A percentile compares a stretch with the other conserved stretches of the same genome.
These are phyloP conservation scores for Diplazon laetatorius DNA, from an alignment of 2,888 invertebrate species.

Conservation along the genomic window DNA sequence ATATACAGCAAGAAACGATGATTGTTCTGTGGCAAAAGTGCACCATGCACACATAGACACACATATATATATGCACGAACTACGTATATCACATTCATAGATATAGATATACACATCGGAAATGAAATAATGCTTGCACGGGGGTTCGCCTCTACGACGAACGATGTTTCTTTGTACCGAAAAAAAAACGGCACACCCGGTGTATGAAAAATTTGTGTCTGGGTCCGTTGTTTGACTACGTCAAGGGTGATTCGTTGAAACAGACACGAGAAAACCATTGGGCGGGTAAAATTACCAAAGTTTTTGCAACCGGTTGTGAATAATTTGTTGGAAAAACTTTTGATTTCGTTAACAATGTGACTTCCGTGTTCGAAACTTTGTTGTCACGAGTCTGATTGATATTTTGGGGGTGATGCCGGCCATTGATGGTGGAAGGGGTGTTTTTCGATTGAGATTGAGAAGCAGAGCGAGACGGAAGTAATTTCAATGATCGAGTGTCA, in stretches of 20 bases:
- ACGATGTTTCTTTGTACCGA: neutral
- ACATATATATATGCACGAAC: conserved; percentile 2
- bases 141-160: too few relatives aligned
- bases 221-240: neutral
- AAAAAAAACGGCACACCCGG: conserved; percentile 7
- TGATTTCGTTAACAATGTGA: too few relatives aligned
- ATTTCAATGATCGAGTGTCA: neutral
- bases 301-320: neutral
- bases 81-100: too few relatives aligned
- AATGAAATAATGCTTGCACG: too few relatives aligned
- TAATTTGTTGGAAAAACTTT: neutral
- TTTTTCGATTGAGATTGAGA: neutral
- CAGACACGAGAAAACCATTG: neutral
- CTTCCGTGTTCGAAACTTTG: too few relatives aligned
- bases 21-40: conserved; percentile 39
- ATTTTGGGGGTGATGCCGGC: too few relatives aligned
- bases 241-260: neutral
- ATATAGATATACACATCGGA: too few relatives aligned
- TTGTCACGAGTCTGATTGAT: too few relatives aligned
- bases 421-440: neutral
- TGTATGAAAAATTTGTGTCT: neutral
- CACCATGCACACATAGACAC: conserved; percentile 6
- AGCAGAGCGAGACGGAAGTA: neutral
- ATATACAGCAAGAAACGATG: conserved; percentile 29
- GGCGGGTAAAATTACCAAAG: neutral